phyloP scores from a whole-genome alignment of 2,113 vertebrate genomes.

The Trichomycterus rosablanca region DNA sequence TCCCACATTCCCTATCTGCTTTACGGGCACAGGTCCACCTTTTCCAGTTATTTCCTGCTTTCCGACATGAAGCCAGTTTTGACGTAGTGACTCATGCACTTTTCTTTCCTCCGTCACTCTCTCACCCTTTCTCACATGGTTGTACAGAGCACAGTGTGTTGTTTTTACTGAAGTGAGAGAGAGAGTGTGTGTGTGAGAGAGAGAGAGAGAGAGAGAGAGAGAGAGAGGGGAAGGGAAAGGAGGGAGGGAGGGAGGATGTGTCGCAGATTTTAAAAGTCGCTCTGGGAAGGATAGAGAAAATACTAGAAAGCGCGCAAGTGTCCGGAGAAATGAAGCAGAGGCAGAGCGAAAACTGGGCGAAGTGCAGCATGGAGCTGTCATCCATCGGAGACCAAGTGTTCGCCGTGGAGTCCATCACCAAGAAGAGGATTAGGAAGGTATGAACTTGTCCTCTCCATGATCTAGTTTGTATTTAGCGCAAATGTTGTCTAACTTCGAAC shows the following conservation, averaged over 20 bases:
- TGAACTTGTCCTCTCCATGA: too few species aligned
- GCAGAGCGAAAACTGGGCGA: neutral
- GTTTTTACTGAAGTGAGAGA: conserved; percentile 3
- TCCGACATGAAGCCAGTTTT: neutral
- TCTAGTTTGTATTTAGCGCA: too few species aligned
- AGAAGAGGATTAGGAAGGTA: conserved; percentile 94
- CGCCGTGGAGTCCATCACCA: conserved; percentile 91
- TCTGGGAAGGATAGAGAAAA: too few species aligned
- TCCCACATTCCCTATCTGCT: too few species aligned
- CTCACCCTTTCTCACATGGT: neutral
- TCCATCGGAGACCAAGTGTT: conserved; percentile 96
- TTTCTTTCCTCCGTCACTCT: neutral
- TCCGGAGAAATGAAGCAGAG: neutral
- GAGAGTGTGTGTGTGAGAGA: neutral
- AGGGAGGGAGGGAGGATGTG: conserved; percentile 57
- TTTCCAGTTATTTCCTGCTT: conserved; percentile 26
- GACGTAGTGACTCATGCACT: conserved; percentile 15
- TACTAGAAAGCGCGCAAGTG: conserved; percentile 10
- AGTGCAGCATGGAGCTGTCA: conserved; percentile 81
- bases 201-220: neutral
- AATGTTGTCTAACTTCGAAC: too few species aligned
- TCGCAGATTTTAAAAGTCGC: conserved; percentile 75
- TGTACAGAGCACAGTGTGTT: conserved; percentile 3
- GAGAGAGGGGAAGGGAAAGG: conserved; percentile 10
- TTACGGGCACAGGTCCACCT: conserved; percentile 14